phyloP scores from a whole-genome alignment of 2,113 vertebrate species.

The Monarcha castaneiventris region DNA sequence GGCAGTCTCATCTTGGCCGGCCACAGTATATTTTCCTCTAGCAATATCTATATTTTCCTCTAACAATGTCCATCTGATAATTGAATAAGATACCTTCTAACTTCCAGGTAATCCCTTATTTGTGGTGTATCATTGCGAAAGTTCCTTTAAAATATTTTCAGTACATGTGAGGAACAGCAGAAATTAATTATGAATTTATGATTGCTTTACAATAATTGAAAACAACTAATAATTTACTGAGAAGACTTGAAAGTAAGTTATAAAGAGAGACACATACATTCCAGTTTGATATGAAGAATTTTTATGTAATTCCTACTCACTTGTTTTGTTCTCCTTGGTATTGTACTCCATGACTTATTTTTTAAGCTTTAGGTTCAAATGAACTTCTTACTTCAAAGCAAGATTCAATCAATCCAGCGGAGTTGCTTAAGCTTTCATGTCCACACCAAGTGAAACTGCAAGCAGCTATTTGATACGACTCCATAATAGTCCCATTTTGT shows the following conservation, averaged over 20 bases:
- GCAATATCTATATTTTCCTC: background rate
- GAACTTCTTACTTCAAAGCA: background rate
- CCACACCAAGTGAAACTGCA: background rate
- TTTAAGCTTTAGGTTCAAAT: background rate
- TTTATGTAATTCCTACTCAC: background rate
- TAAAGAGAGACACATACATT: background rate
- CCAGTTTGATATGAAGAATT: background rate
- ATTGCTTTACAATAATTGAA: background rate
- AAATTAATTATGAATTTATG: background rate
- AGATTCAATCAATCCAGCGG: background rate
- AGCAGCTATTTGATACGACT: background rate
- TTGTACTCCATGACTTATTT: background rate
- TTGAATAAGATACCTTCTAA: background rate
- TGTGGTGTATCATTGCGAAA: background rate
- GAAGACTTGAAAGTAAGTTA: background rate
- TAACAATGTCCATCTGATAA: background rate
- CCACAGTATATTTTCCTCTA: background rate
- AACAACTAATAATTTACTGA: background rate
- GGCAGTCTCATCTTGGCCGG: background rate
- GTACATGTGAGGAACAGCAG: background rate
- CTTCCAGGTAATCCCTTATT: background rate
- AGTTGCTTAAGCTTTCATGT: background rate
- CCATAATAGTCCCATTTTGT: background rate
- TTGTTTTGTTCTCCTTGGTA: background rate
- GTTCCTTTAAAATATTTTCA: background rate